Conservation (phyloP, 2,113 vertebrate species). For the Menura novaehollandiae region DNA sequence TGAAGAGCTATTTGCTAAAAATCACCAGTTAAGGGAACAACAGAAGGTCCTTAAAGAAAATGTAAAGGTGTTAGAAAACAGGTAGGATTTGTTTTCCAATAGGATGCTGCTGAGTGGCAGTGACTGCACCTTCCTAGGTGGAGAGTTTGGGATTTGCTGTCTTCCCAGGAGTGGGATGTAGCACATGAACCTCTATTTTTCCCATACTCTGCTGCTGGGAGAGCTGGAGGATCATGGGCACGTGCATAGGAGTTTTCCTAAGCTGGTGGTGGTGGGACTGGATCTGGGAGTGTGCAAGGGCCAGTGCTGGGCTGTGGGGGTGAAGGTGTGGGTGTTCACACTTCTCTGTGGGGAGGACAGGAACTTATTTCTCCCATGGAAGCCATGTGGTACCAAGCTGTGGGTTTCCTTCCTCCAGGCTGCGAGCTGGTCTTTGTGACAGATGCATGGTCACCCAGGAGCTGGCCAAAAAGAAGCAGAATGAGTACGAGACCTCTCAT, state of each 20-base stretch:
- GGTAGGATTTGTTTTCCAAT: slow-evolving; percentile 62
- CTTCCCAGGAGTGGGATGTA: background rate
- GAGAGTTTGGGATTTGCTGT: background rate
- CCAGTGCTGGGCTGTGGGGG: background rate
- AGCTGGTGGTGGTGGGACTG: background rate
- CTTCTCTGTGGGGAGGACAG: background rate
- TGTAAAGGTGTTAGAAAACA: slow-evolving; percentile 90
- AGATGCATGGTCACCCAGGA: slow-evolving; percentile 95
- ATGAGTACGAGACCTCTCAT: slow-evolving; percentile 84
- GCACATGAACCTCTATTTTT: background rate
- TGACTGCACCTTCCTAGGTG: rapidly evolving
- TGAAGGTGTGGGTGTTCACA: background rate
- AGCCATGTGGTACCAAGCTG: background rate
- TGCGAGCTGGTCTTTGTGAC: slow-evolving; percentile 93
- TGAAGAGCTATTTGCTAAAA: slow-evolving; percentile 91
- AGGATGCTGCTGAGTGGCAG: background rate
- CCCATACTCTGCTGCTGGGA: background rate
- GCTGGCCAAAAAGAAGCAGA: slow-evolving; percentile 87
- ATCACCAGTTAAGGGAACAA: slow-evolving; percentile 92
- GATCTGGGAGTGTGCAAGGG: background rate
- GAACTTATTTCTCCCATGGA: background rate
- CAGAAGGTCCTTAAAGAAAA: slow-evolving; percentile 90
- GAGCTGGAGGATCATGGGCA: background rate
- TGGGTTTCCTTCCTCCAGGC: slow-evolving; percentile 61
- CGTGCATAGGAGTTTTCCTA: background rate